These are phyloP conservation scores for Prochilodus magdalenae DNA, from an alignment of 2,113 vertebrate genomes.

Conservation along the genomic window DNA sequence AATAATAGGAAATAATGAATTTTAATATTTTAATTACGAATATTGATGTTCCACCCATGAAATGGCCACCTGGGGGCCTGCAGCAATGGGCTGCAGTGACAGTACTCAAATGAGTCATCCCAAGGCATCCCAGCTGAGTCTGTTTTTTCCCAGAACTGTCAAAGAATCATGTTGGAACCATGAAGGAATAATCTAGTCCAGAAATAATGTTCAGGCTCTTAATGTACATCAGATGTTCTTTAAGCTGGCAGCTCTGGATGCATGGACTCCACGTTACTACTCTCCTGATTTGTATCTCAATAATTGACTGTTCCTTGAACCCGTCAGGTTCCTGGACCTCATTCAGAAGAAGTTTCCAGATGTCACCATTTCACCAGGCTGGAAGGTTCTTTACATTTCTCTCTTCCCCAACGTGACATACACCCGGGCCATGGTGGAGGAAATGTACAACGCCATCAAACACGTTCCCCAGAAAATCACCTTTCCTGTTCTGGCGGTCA, in stretches of 20 bases:
- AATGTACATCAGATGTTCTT: no score
- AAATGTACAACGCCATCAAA: conserved; percentile 78
- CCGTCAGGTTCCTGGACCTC: conserved; percentile 79
- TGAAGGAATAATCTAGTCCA: no score
- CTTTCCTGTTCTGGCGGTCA: conserved; percentile 78
- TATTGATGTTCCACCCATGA: no score
- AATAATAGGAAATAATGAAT: no score
- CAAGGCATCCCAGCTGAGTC: no score
- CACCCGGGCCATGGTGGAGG: conserved; percentile 77
- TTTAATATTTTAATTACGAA: no score
- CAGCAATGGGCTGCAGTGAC: no score
- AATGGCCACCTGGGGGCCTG: no score
- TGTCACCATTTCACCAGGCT: conserved; percentile 83
- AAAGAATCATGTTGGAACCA: no score
- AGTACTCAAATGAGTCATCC: no score
- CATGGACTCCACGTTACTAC: not conserved
- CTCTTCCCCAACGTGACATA: conserved; percentile 66
- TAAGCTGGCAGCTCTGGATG: not conserved
- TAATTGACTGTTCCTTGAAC: not conserved
- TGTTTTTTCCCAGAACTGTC: no score
- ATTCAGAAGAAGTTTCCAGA: conserved; percentile 81
- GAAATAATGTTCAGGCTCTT: no score
- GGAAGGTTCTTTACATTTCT: conserved; percentile 77
- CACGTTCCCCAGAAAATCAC: conserved; percentile 78
- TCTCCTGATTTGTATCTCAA: not conserved